phyloP scores from a whole-genome alignment of 2,888 invertebrate genomes.

The Cephus runcator region DNA sequence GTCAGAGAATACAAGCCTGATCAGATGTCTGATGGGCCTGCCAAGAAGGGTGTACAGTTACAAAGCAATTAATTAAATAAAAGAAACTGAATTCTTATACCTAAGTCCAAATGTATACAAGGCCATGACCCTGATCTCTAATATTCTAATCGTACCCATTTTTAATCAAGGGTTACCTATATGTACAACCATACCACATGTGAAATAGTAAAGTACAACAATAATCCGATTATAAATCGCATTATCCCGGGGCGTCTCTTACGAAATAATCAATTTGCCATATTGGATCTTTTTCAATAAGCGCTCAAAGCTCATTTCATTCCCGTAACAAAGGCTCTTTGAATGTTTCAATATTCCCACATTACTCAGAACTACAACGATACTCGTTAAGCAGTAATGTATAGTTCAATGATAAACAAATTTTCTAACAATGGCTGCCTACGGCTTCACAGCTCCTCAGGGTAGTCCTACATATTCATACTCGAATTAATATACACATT shows the following conservation, averaged over 20 bases:
- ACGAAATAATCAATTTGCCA: not conserved
- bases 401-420: not conserved
- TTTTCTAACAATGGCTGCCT: not conserved
- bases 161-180: not conserved
- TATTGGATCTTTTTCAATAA: not conserved
- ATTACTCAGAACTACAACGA: not conserved
- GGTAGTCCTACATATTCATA: not conserved
- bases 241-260: not conserved
- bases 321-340: not conserved
- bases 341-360: not conserved
- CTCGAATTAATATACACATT: not conserved
- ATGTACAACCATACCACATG: not conserved
- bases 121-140: not conserved
- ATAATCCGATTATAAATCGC: not conserved
- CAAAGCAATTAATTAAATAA: not conserved
- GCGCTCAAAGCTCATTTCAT: not conserved
- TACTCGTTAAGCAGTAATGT: not conserved
- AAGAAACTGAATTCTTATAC: not conserved
- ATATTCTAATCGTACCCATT: not conserved
- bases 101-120: not conserved
- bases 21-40: not conserved
- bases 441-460: not conserved
- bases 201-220: not conserved
- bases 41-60: not conserved
- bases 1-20: not conserved